Evolutionary conservation across 1,140 invertebrate genomes (phyloP).

Genomic region (Papilio xuthus): DNA sequence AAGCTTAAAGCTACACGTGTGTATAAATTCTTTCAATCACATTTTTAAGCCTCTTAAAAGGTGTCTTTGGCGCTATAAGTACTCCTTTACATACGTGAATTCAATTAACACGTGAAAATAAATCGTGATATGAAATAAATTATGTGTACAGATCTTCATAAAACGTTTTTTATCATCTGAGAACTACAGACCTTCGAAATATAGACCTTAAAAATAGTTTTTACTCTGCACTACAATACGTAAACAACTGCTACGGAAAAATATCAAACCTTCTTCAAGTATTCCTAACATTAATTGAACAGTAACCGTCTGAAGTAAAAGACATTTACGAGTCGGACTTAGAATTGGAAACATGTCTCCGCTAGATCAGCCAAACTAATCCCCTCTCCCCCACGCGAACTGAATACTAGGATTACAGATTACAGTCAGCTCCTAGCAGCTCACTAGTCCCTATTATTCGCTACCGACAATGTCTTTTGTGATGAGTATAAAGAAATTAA

Average conservation of each 20-base stretch:
- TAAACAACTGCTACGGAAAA: too few relatives aligned
- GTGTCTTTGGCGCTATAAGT: neutral
- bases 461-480: neutral
- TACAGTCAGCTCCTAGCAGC: neutral
- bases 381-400: neutral
- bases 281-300: neutral
- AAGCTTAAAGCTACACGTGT: neutral
- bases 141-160: too few relatives aligned
- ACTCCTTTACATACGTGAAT: neutral
- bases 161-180: too few relatives aligned
- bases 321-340: neutral
- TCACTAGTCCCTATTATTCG: neutral
- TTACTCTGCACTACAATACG: too few relatives aligned
- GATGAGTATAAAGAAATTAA: neutral
- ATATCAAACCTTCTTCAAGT: too few relatives aligned
- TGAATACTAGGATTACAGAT: conserved; percentile 7
- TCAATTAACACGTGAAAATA: neutral
- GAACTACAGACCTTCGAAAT: too few relatives aligned
- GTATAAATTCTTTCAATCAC: neutral
- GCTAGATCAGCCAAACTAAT: conserved; percentile 11
- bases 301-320: neutral
- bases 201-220: too few relatives aligned
- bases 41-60: conserved; percentile 2
- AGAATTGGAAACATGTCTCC: conserved; percentile 14
- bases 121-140: neutral